A percentile compares a stretch with the other conserved stretches of the same genome.
These are phyloP conservation scores for Nomada fabriciana DNA, from an alignment of 2,888 invertebrate species.

Conservation along the genomic window DNA sequence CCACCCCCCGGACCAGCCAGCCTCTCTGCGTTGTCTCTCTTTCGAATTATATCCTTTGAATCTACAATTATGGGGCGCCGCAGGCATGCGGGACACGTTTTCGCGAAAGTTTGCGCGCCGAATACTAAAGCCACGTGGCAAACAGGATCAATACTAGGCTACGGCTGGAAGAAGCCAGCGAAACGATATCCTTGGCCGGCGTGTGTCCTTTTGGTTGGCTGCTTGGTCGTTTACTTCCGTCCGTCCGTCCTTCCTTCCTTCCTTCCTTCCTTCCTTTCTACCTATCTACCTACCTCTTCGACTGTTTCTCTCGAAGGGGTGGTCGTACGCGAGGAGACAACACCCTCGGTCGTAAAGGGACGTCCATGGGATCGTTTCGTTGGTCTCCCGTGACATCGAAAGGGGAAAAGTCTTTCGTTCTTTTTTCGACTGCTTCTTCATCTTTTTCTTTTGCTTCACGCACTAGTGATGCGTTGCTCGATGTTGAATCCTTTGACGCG, in stretches of 20 bases:
- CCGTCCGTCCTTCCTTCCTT: constrained; percentile 32
- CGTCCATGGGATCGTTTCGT: constrained; percentile 37
- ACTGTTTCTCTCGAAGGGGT: constrained; percentile 17
- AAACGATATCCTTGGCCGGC: constrained; percentile 56
- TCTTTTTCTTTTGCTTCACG: not conserved
- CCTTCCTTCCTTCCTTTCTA: constrained; percentile 7
- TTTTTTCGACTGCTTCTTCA: constrained; percentile 7
- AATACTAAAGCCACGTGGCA: constrained; percentile 82
- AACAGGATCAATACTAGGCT: constrained; percentile 82
- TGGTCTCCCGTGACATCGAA: constrained; percentile 32
- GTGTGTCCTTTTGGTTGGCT: constrained; percentile 69
- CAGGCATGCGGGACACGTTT: constrained; percentile 81
- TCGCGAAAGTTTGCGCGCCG: constrained; percentile 82
- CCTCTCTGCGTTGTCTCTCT: constrained; percentile 57
- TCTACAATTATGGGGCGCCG: constrained; percentile 83
- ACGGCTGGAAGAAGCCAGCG: constrained; percentile 61
- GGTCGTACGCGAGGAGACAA: constrained; percentile 26
- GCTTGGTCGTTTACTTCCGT: constrained; percentile 58
- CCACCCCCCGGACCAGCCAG: constrained; percentile 7
- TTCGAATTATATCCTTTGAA: constrained; percentile 84
- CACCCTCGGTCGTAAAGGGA: constrained; percentile 54
- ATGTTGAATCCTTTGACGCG: constrained; percentile 38
- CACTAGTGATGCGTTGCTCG: not conserved
- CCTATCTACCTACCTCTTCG: constrained; percentile 2
- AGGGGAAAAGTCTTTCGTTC: constrained; percentile 24